Conservation (phyloP, 2,113 vertebrate genomes). For the Procavia capensis region DNA sequence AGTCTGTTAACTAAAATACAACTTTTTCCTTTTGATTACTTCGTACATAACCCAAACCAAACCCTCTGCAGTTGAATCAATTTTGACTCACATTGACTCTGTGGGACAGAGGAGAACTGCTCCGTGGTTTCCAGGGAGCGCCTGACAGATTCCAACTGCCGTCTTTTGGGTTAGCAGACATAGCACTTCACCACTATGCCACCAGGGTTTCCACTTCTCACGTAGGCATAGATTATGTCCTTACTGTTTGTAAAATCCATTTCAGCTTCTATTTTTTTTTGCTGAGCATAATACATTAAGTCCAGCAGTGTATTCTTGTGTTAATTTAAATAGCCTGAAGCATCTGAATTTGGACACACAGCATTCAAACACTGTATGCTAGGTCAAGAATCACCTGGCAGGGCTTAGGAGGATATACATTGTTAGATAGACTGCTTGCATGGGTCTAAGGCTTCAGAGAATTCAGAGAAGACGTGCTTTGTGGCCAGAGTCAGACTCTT, state of each 20-base stretch:
- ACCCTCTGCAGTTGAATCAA: too few relatives aligned
- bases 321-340: background rate
- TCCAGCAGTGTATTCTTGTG: background rate
- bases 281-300: background rate
- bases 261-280: background rate
- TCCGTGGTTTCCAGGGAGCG: too few relatives aligned
- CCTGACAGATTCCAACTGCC: too few relatives aligned
- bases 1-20: background rate
- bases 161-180: too few relatives aligned
- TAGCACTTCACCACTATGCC: too few relatives aligned
- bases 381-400: background rate
- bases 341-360: background rate
- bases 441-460: background rate
- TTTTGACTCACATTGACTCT: too few relatives aligned
- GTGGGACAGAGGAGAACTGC: too few relatives aligned
- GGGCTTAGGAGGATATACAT: background rate
- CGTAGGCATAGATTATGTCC: background rate
- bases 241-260: background rate
- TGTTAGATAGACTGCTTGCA: too few relatives aligned
- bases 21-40: background rate
- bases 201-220: too few relatives aligned
- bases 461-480: background rate
- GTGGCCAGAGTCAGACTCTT: background rate
- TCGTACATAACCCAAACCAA: too few relatives aligned
- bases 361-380: background rate